Conservation (phyloP, 2,113 vertebrate species). For the Scartelaos histophorus region DNA sequence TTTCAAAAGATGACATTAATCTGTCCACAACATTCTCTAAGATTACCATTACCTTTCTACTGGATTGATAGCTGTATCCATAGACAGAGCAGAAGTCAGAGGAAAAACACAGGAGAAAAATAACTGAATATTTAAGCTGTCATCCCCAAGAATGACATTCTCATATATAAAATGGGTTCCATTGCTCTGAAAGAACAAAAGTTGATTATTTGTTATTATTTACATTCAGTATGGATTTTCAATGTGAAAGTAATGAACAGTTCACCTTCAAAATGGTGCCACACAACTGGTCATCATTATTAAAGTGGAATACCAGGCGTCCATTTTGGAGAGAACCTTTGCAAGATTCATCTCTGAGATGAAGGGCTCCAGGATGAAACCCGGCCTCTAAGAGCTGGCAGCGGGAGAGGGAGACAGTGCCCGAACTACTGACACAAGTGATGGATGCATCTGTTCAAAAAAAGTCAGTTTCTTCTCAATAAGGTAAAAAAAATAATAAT, state of each 20-base stretch:
- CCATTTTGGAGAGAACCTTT: constrained; percentile 51
- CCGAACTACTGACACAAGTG: constrained; percentile 51
- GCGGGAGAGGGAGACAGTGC: constrained; percentile 67
- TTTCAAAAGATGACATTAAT: not conserved
- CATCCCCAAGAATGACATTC: constrained; percentile 35
- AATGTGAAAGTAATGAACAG: not conserved
- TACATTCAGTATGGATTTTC: not conserved
- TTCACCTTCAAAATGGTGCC: constrained; percentile 64
- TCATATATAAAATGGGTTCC: constrained; percentile 59
- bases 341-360: constrained; percentile 65
- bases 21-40: not conserved
- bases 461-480: not conserved
- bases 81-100: constrained; percentile 42
- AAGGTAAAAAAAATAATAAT: not conserved
- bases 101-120: constrained; percentile 49
- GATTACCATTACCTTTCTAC: constrained; percentile 54
- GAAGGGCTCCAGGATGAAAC: constrained; percentile 49
- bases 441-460: constrained; percentile 53
- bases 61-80: constrained; percentile 55
- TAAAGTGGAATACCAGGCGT: constrained; percentile 63
- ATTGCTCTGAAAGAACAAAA: constrained; percentile 49
- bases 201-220: not conserved
- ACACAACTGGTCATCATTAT: constrained; percentile 55
- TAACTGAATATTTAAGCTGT: constrained; percentile 28
- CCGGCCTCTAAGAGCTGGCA: constrained; percentile 73